These are phyloP conservation scores for Drosophila lacicola DNA, from an alignment of 2,888 invertebrate species.

Conservation along the genomic window DNA sequence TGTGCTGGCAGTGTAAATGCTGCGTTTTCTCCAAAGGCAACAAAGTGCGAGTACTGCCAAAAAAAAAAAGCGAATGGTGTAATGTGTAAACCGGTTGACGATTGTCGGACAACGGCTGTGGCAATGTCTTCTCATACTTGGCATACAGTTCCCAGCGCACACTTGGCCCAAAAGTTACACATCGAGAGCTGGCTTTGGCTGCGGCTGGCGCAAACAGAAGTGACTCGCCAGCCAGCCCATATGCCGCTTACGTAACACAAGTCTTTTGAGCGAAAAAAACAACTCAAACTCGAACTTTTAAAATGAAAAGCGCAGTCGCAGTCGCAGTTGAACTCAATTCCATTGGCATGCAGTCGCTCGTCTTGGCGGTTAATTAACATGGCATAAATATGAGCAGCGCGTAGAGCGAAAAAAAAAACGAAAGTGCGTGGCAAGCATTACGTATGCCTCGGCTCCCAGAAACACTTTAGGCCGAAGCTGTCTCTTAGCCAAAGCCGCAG, in stretches of 20 bases:
- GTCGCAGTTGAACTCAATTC: constrained; percentile 44
- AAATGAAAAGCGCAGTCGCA: constrained; percentile 50
- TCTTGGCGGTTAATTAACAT: constrained; percentile 56
- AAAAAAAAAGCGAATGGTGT: constrained; percentile 51
- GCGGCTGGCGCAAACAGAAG: constrained; percentile 47
- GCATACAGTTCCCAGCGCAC: constrained; percentile 46
- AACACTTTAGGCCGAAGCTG: constrained; percentile 8
- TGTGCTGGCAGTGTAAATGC: constrained; percentile 21
- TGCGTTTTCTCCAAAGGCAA: constrained; percentile 7
- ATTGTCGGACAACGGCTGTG: constrained; percentile 34
- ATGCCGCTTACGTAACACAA: constrained; percentile 58
- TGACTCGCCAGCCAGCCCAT: constrained; percentile 60
- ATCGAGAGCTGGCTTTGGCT: constrained; percentile 35
- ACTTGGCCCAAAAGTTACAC: constrained; percentile 72
- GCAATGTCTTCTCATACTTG: constrained; percentile 53
- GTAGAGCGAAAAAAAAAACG: constrained; percentile 17
- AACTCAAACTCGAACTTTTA: constrained; percentile 30
- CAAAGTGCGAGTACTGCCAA: constrained; percentile 57
- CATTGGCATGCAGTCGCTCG: constrained; percentile 33
- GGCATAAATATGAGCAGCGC: constrained; percentile 33
- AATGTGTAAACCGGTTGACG: constrained; percentile 73
- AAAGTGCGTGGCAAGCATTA: constrained; percentile 25
- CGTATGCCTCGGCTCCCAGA: constrained; percentile 7
- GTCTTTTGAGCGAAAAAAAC: constrained; percentile 28
- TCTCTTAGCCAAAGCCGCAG: constrained; percentile 23